Evolutionary conservation across 2,113 vertebrate genomes (phyloP).

Genomic region (Pelmatolapia mariae): DNA sequence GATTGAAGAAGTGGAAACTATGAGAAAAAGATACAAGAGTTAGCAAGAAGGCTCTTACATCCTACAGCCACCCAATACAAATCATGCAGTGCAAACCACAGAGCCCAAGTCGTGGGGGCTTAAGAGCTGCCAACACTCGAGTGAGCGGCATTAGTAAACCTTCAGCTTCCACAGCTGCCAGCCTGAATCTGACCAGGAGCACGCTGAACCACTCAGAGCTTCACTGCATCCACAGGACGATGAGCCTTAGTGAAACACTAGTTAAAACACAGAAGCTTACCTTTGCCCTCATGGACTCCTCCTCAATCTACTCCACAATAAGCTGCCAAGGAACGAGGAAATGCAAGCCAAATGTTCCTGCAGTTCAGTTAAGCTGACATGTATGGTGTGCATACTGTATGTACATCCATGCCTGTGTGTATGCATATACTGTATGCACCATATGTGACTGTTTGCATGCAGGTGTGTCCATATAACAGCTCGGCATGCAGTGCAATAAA

Average conservation of each 20-base stretch:
- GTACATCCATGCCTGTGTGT: not conserved
- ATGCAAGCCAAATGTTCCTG: slow-evolving; percentile 38
- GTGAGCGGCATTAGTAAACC: slow-evolving; percentile 9
- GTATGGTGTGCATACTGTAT: not conserved
- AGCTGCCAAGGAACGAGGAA: slow-evolving; percentile 18
- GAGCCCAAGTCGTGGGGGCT: not conserved
- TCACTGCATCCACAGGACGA: not conserved
- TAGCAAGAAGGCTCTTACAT: not conserved
- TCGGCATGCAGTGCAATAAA: not conserved
- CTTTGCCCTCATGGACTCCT: not conserved
- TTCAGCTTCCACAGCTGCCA: not conserved
- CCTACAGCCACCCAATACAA: not conserved
- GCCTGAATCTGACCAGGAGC: not conserved
- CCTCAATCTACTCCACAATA: not conserved
- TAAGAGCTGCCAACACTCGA: slow-evolving; percentile 15
- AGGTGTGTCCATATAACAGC: slow-evolving; percentile 7
- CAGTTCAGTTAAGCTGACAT: not conserved
- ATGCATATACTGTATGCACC: not conserved
- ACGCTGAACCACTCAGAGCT: not conserved
- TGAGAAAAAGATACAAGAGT: not conserved
- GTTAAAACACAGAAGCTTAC: slow-evolving; percentile 10
- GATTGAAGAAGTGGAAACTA: not conserved
- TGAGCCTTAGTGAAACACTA: not conserved
- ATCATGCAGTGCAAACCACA: not conserved
- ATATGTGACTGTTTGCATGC: not conserved